Evolutionary conservation across 2,113 vertebrate species (phyloP).

Genomic region (Alligator sinensis): DNA sequence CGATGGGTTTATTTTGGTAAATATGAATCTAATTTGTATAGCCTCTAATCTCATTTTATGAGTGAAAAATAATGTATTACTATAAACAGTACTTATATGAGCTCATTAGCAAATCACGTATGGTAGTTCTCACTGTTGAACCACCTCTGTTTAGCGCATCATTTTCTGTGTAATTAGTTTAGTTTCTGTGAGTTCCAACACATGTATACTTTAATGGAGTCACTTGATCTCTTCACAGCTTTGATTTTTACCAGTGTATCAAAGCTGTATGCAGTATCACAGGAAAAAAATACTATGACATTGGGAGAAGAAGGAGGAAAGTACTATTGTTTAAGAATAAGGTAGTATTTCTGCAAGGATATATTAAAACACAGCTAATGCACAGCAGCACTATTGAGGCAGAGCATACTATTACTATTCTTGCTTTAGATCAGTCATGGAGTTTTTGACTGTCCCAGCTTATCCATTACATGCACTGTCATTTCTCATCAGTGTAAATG

Average conservation of each 20-base stretch:
- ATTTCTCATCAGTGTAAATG: not conserved
- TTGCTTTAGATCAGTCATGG: accelerated
- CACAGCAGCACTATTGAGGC: not conserved
- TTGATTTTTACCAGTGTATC: not conserved
- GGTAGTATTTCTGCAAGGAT: not conserved
- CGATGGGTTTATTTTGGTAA: not conserved
- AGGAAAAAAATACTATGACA: not conserved
- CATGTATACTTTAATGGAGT: not conserved
- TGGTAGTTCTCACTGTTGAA: slow-evolving; percentile 3
- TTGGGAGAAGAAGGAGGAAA: not conserved
- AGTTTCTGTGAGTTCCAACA: slow-evolving; percentile 25
- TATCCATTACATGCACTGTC: not conserved
- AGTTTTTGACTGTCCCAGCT: not conserved
- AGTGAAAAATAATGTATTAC: not conserved
- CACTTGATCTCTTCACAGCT: not conserved
- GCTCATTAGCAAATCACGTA: not conserved
- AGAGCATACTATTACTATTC: not conserved
- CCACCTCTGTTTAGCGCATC: slow-evolving; percentile 2
- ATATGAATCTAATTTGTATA: not conserved
- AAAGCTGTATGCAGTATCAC: not conserved
- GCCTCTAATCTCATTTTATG: not conserved
- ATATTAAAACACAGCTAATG: not conserved
- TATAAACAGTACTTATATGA: not conserved
- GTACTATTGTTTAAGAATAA: not conserved
- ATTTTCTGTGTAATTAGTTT: slow-evolving; percentile 24